Base-by-base conservation (phyloP, 2,113 vertebrate genomes). In the Percina caprodes region DNA sequence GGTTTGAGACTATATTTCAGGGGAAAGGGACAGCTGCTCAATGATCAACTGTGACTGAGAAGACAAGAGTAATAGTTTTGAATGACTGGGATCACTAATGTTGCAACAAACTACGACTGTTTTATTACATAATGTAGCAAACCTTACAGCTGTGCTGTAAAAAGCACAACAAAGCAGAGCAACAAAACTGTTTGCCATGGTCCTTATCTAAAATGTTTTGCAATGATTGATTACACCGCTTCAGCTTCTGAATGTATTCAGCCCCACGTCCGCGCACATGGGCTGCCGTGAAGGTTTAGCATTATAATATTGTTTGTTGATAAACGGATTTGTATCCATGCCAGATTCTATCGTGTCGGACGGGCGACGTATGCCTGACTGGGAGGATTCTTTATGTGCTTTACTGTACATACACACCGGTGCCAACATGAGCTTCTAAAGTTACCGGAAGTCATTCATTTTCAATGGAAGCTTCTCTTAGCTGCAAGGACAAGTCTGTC, bases 41-140 rank as follows among this genome's bases (percentile, higher is more conserved):
- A 42, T 66, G 55, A 80, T 69, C n/a, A 42, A 55, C 79, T 30
- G 60, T 42, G 24, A 73, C 58, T 15, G 6, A 24, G 62, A 56
- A 75, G 16, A 70, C 30, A 12, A 4, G 42, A 56, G 63, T 8
- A 15, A 46, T 19, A 62, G 59, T 58, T 67, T 33, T 49, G 14
- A 70, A 7, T 23, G 33, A 42, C 54, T 49, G n/a, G 35, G 48
- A 60, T 74, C 78, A 16, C 51, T 46, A 42, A 54, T 63, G 21
- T 11, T n/a, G 39, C 16, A 60, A 23, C 42, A 59, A 33, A 65
- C 18, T 3, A 18, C 39, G 19, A 49, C 14, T 35, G 51, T 49
- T 73, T 60, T 33, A 54, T 52, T 23, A 45, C 2, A 30, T 23
- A 30, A 42, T 2, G 30, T 2, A 21, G 18, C 7, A 35, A 63